phyloP scores from a whole-genome alignment of 2,113 vertebrate species.

The Hippolais icterina region DNA sequence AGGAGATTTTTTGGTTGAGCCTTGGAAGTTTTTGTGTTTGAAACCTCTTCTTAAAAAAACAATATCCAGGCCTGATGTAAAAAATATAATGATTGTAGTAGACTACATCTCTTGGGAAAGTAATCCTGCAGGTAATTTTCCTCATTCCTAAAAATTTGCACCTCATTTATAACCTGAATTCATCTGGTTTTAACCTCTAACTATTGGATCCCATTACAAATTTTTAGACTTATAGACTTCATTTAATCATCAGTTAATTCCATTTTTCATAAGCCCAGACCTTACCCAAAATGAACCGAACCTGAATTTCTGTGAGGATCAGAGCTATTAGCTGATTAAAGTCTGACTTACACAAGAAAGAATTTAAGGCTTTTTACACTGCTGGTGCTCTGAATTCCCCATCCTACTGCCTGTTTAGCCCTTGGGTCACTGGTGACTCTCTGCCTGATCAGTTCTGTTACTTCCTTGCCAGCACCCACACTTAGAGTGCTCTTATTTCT shows the following conservation, averaged over 20 bases:
- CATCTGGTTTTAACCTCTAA: not conserved
- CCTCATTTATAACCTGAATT: not conserved
- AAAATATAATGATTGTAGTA: not conserved
- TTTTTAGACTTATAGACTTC: not conserved
- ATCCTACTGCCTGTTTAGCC: not conserved
- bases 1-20: not conserved
- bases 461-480: not conserved
- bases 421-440: not conserved
- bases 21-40: not conserved
- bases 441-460: not conserved
- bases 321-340: not conserved
- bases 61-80: not conserved
- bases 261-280: not conserved
- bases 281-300: not conserved
- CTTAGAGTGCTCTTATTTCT: not conserved
- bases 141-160: not conserved
- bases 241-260: not conserved
- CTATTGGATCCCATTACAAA: not conserved
- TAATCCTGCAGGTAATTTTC: slow-evolving; percentile 16
- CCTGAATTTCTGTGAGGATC: not conserved
- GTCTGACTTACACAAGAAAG: not conserved
- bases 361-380: not conserved
- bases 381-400: not conserved
- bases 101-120: not conserved
- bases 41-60: not conserved